Evolutionary conservation across 1,140 invertebrate species (phyloP).

Genomic region (Dendroctonus valens): DNA sequence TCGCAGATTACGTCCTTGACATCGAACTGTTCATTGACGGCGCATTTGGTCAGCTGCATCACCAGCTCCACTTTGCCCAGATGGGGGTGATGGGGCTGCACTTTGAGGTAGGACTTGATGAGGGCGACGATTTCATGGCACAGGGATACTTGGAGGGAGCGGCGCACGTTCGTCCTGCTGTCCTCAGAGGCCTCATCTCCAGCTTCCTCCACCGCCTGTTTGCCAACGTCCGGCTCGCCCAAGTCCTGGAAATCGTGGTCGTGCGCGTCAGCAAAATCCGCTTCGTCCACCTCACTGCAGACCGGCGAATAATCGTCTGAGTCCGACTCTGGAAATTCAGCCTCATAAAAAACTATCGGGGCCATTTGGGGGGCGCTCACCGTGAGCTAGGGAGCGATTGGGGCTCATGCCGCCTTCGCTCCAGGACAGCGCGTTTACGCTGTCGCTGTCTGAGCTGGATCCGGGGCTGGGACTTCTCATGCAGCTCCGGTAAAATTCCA

Average conservation of each 20-base stretch:
- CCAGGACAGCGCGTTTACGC: constrained; percentile 14
- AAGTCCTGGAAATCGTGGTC: no score
- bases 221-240: no score
- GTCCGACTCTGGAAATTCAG: constrained; percentile 40
- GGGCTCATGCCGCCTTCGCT: constrained; percentile 26
- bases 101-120: constrained; percentile 35
- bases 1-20: constrained; percentile 23
- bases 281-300: constrained; percentile 55
- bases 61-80: constrained; percentile 50
- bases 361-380: constrained; percentile 2
- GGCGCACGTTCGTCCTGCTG: constrained; percentile 4
- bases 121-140: constrained; percentile 33
- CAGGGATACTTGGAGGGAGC: constrained; percentile 28
- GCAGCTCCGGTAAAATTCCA: neutral
- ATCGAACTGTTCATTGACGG: constrained; percentile 8
- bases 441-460: constrained; percentile 30
- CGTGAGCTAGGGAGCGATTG: constrained; percentile 5
- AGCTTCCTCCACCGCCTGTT: neutral
- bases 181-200: neutral
- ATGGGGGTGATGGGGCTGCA: constrained; percentile 28
- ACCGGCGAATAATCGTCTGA: constrained; percentile 53
- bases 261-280: neutral
- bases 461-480: constrained; percentile 31
- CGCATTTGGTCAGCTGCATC: constrained; percentile 45
- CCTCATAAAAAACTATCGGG: neutral